A percentile compares a stretch with the other conserved stretches of the same genome.
phyloP scores from a whole-genome alignment of 2,113 vertebrate genomes.

The Perccottus glenii region DNA sequence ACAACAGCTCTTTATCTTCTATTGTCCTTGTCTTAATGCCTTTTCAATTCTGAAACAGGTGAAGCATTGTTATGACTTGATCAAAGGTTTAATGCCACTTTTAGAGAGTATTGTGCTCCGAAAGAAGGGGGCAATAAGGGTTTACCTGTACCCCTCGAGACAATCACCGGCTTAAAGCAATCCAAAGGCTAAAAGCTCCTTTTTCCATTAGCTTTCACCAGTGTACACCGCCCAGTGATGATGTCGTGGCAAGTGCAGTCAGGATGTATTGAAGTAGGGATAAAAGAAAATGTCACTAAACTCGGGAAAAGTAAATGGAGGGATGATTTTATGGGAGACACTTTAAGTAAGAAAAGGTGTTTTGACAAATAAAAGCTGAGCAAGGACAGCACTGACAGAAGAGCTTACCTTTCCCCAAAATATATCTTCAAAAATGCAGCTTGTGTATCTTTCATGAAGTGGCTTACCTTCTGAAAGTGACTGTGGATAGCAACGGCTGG shows the following conservation, averaged over 20 bases:
- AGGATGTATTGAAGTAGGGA: constrained; percentile 23
- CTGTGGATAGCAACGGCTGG: not conserved
- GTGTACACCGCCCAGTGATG: constrained; percentile 30
- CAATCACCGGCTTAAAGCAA: constrained; percentile 41
- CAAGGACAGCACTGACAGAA: not conserved
- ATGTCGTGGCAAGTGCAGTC: constrained; percentile 17
- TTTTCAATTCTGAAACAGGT: constrained; percentile 45
- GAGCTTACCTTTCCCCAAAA: constrained; percentile 15
- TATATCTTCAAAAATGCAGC: constrained; percentile 19
- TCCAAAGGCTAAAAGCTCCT: constrained; percentile 35
- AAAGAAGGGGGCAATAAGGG: constrained; percentile 38
- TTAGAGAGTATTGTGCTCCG: constrained; percentile 65
- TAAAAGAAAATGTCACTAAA: constrained; percentile 54
- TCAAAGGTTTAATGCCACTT: constrained; percentile 51
- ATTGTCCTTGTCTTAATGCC: constrained; percentile 47
- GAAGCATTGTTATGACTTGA: constrained; percentile 49
- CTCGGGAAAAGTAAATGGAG: constrained; percentile 33
- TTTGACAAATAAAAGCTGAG: constrained; percentile 28
- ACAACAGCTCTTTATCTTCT: constrained; percentile 27
- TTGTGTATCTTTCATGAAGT: constrained; percentile 11
- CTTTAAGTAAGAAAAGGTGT: constrained; percentile 29
- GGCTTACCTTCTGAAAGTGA: not conserved
- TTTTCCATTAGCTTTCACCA: constrained; percentile 47
- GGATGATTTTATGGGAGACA: constrained; percentile 19
- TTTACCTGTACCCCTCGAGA: constrained; percentile 30